phyloP scores from a whole-genome alignment of 2,888 invertebrate genomes.

The Eurytoma adleriae region DNA sequence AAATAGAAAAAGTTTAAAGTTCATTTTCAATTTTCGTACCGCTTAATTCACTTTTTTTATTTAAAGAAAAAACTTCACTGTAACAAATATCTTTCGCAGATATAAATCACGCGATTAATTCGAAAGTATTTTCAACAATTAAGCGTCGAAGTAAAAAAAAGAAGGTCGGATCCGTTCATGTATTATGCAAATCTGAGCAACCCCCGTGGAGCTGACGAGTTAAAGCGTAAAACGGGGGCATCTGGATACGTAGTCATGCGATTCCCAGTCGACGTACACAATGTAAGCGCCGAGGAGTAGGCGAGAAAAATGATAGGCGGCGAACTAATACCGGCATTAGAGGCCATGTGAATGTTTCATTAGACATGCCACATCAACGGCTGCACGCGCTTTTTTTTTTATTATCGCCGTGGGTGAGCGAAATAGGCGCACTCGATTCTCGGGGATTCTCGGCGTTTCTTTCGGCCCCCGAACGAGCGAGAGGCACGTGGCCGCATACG shows the following conservation, averaged over 20 bases:
- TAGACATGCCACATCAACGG: slow-evolving; percentile 47
- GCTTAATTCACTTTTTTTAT: no score
- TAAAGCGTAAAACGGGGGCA: slow-evolving; percentile 51
- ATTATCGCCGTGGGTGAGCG: slow-evolving; percentile 1
- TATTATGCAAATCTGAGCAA: slow-evolving; percentile 43
- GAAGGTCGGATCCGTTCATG: slow-evolving; percentile 26
- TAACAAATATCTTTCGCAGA: no score
- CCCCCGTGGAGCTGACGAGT: slow-evolving; percentile 20
- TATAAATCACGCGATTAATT: no score
- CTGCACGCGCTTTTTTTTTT: slow-evolving; percentile 24
- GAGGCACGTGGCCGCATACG: slow-evolving; percentile 33
- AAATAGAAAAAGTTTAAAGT: no score
- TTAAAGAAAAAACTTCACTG: no score
- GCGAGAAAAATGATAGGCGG: slow-evolving; percentile 47
- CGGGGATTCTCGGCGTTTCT: slow-evolving; percentile 7
- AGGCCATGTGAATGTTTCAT: slow-evolving; percentile 57
- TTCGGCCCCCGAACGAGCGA: slow-evolving; percentile 8
- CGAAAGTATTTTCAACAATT: background rate
- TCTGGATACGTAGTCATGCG: slow-evolving; percentile 22
- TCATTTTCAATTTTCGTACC: no score
- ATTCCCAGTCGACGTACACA: slow-evolving; percentile 13
- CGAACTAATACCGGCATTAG: slow-evolving; percentile 48
- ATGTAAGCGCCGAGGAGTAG: slow-evolving; percentile 40
- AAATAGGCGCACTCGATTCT: background rate
- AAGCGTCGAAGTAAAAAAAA: background rate